Evolutionary conservation across 2,797 vertebrate genomes (phyloP), one percentile per base, ranked within the genome.

Genomic region (Tadarida brasiliensis): DNA sequence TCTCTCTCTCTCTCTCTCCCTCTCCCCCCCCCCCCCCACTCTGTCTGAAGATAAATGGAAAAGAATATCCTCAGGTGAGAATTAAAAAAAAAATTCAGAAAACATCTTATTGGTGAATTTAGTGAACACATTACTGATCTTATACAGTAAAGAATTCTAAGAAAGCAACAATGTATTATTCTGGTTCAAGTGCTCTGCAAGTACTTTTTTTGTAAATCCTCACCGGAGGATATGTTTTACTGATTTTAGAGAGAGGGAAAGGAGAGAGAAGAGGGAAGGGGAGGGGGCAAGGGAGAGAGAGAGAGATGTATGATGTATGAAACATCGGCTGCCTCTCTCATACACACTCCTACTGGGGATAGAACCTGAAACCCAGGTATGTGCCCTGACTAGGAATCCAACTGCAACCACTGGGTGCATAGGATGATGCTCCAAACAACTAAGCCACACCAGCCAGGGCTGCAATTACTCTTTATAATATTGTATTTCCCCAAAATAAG

Each of bases 101-200:
- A 78, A 86, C 5, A 95, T 11, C 7, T 87, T n/a, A 88, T 24
- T 44, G 47, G 22, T 91, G 30, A 87, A 91, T 88, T 86, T 54
- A 73, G 6, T 68, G 22, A 97, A 92, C n/a, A 83, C 3, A 88
- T 59, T 88, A 76, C 33, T 93, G 73, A 80, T 20, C 56, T 44
- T 56, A 84, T 11, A 85, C 6, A 68, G n/a, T 73, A 57, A 88
- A 96, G 17, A 97, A 95, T 71, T 91, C 0, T 0, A 91, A 89
- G 73, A 87, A 91, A 93, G 30, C 67, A 96, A 65, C 6, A 87
- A 59, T 5, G 63, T 96, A n/a, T 87, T 96, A 78, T 80, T 96
- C 30, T 92, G 61, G 57, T 94, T 93, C 30, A 97, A 91, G 54
- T 74, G 78, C 88, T 78, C 0, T 93, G 19, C n/a, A 77, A 85